Base-by-base conservation (phyloP, 2,888 invertebrate species). In the Xestia ashworthii region DNA sequence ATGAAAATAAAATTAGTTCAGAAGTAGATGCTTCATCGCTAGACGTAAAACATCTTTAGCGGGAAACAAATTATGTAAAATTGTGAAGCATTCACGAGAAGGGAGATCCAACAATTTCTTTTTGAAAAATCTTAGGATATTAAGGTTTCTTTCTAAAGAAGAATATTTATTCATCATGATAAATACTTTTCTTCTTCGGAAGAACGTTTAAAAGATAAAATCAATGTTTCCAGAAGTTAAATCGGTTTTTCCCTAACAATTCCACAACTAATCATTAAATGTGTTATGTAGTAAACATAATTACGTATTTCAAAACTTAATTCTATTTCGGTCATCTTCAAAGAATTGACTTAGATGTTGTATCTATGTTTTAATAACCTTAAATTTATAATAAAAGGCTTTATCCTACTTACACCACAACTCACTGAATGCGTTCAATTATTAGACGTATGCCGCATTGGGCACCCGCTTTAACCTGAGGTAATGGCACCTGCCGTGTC, bases 1-100 rank as follows among this genome's bases (percentile, higher is more conserved):
- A 85, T 74, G 74, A 81, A 85, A 69, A 69, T 46, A 50, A 84
- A 74, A 85, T 85, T 69, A 76, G 76, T 81, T 83, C 69, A 81
- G 62, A 64, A 67, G 64, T 80, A 53, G 72, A 76, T 62, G 44
- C 44, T 77, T 66, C 69, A 60, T 74, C 44, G 64, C 25, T 38
- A 50, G 32, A 25, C 38, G 66, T 80, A n/a, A 67, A 50, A 55
- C 76, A 70, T 48, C 72, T 50, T 70, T 41, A 25, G n/a, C 55
- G 55, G 55, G 41, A 62, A 68, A 16, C 38, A 55, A 66, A 62
- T 78, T 70, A 77, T 25, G 55, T 8, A 4, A 70, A 62, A 71
- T 64, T 70, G 46, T 25, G 6, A 9, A 25, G 62, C 25, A 48
- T 46, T 79, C n/a, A 25, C 9, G 25, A 11, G 1, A 25, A 25